A percentile compares a stretch with the other conserved stretches of the same genome.
Evolutionary conservation across 2,888 invertebrate species (phyloP).

Genomic region (Bellardia pandia): DNA sequence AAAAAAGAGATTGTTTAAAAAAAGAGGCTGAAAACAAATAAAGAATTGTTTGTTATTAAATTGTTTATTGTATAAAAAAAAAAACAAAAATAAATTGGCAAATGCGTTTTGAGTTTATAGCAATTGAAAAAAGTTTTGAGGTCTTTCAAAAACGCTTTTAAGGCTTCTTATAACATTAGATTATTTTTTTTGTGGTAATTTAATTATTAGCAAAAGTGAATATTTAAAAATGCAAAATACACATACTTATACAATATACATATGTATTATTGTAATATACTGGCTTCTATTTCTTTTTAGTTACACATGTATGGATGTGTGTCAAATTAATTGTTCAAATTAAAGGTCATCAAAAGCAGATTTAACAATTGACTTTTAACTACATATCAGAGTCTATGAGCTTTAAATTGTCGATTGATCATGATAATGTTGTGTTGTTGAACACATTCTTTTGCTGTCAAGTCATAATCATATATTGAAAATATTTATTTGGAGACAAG

Average conservation of each 20-base stretch:
- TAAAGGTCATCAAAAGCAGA: conserved; percentile 5
- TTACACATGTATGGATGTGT: background rate
- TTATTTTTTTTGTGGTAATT: conserved; percentile 32
- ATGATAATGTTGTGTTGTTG: no score
- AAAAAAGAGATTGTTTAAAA: conserved; percentile 23
- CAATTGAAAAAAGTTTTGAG: conserved; percentile 19
- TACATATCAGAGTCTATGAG: background rate
- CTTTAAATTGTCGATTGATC: no score
- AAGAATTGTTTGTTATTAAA: conserved; percentile 3
- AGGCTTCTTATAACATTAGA: conserved; percentile 39
- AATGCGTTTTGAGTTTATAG: conserved; percentile 6
- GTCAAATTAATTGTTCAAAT: conserved; percentile 31
- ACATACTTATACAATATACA: no score
- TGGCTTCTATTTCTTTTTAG: background rate
- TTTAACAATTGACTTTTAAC: conserved; percentile 24
- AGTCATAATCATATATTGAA: no score
- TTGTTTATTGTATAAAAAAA: background rate
- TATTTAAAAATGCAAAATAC: background rate
- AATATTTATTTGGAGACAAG: no score
- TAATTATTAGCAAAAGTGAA: background rate
- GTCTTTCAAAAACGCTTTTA: conserved; percentile 27
- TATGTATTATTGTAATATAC: no score
- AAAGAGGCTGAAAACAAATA: conserved; percentile 53
- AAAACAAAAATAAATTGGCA: conserved; percentile 41
- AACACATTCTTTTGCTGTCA: no score